phyloP scores from a whole-genome alignment of 2,888 invertebrate genomes.

The Drosophila sordidula region DNA sequence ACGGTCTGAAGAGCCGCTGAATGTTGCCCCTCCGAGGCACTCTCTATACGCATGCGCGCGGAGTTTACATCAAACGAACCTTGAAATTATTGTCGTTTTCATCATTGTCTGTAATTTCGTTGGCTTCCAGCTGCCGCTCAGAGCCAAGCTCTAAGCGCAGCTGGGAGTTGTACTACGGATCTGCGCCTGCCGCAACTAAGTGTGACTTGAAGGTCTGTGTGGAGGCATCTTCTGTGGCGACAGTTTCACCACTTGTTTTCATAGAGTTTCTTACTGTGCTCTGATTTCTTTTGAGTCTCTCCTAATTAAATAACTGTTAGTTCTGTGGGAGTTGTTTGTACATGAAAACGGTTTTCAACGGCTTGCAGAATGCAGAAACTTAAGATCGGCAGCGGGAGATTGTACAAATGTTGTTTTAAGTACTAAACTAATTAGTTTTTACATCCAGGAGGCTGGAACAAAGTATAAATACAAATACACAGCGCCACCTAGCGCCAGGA shows the following conservation, averaged over 20 bases:
- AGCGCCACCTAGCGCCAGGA: not conserved
- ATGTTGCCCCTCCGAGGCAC: not conserved
- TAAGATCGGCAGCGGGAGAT: slow-evolving; percentile 35
- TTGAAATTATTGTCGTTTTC: slow-evolving; percentile 84
- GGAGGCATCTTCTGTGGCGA: slow-evolving; percentile 41
- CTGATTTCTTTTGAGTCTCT: slow-evolving; percentile 73
- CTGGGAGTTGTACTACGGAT: slow-evolving; percentile 26
- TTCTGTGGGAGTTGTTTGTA: slow-evolving; percentile 36
- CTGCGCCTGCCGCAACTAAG: slow-evolving; percentile 64
- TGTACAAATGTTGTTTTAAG: slow-evolving; percentile 1
- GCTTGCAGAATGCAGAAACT: slow-evolving; percentile 26
- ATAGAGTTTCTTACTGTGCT: slow-evolving; percentile 47
- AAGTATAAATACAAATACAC: not conserved
- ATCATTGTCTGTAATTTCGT: slow-evolving; percentile 73
- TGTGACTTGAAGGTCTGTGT: slow-evolving; percentile 55
- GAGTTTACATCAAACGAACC: slow-evolving; percentile 83
- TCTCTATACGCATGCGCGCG: slow-evolving; percentile 69
- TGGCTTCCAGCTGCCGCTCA: slow-evolving; percentile 50
- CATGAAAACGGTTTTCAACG: slow-evolving; percentile 59
- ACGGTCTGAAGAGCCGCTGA: slow-evolving; percentile 43
- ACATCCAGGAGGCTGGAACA: not conserved
- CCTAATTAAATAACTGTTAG: slow-evolving; percentile 76
- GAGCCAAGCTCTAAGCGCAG: slow-evolving; percentile 7
- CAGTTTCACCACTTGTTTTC: slow-evolving; percentile 65
- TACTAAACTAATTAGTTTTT: not conserved